phyloP scores from a whole-genome alignment of 2,888 invertebrate genomes.

The Myopa testacea region DNA sequence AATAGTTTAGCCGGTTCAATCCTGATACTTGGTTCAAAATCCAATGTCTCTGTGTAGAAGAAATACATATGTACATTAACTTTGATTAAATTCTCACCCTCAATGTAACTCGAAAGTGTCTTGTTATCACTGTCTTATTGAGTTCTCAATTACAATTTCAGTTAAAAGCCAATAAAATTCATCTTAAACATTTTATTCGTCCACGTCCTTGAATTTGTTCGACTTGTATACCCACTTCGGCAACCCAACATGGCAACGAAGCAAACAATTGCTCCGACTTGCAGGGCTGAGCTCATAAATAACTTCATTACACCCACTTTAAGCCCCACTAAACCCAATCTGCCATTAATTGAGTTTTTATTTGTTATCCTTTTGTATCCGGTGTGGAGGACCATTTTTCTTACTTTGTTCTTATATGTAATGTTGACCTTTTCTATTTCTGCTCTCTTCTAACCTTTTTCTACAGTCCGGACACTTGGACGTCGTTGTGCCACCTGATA shows the following conservation, averaged over 20 bases:
- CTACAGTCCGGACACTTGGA: constrained; percentile 85
- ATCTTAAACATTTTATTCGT: background rate
- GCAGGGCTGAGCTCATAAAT: constrained; percentile 32
- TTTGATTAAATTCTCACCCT: no score
- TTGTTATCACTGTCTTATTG: no score
- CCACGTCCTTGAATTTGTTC: background rate
- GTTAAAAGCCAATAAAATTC: no score
- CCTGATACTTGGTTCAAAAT: background rate
- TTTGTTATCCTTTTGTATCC: constrained; percentile 28
- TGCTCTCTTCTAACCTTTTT: constrained; percentile 15
- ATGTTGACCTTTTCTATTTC: constrained; percentile 6
- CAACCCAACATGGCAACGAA: background rate
- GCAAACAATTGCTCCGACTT: background rate
- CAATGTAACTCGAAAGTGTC: no score
- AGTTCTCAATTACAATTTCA: no score
- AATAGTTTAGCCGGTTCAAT: no score
- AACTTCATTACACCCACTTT: constrained; percentile 35
- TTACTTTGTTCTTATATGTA: background rate
- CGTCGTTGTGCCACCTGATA: constrained; percentile 89
- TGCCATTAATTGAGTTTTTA: constrained; percentile 42
- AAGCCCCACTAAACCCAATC: constrained; percentile 28
- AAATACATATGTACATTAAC: no score
- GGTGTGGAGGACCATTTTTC: background rate
- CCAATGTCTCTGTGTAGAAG: background rate
- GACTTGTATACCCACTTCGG: background rate